Evolutionary conservation across 1,140 invertebrate species (phyloP), one percentile per base, ranked within the genome.

Genomic region (Nomia melanderi): DNA sequence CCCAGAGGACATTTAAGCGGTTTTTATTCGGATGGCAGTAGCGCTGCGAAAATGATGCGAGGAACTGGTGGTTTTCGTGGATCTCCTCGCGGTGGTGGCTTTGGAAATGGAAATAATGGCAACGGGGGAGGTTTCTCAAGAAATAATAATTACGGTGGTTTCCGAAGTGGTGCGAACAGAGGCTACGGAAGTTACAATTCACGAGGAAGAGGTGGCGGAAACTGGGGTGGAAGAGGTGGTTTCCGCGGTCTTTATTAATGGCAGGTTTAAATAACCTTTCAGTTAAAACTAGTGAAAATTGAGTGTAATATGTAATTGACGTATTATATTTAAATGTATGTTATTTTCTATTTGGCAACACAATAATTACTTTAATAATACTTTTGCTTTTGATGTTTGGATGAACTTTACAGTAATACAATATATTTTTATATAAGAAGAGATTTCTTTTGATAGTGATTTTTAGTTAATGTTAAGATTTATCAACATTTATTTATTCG

Each of bases 1-100:
- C 91, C 91, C 12, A 86, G 92, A 56, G 91, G 90, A 12, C 84
- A 91, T 70, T 27, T 76, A 62, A 74, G 86, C 77, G 54, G 86
- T 71, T 81, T 72, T 41, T 8, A 64, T 25, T 29, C 72, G 9
- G 72, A 54, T 12, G 54, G 39, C 25, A 39, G 14, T 25, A 47
- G 41, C 1, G 78, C 85, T 41, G 0, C 76, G 14, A 89, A 89
- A 84, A 36, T 88, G 29, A 82, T 86, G 81, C 76, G 88, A 7
- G 47, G n/a, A 6, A 71, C 69, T 41, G 57, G 39, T 29, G 44
- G 57, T 67, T 84, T 74, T 44, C 79, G 74, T 9, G 81, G 79
- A 12, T 27, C 44, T 36, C 73, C 20, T 53, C 59, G 64, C 9
- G 65, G 66, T 12, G 53, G 69, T n/a, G 70, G 78, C 29, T 65